Evolutionary conservation across 2,888 invertebrate species (phyloP), one percentile per base, ranked within the genome.

Genomic region (Nebria salina): DNA sequence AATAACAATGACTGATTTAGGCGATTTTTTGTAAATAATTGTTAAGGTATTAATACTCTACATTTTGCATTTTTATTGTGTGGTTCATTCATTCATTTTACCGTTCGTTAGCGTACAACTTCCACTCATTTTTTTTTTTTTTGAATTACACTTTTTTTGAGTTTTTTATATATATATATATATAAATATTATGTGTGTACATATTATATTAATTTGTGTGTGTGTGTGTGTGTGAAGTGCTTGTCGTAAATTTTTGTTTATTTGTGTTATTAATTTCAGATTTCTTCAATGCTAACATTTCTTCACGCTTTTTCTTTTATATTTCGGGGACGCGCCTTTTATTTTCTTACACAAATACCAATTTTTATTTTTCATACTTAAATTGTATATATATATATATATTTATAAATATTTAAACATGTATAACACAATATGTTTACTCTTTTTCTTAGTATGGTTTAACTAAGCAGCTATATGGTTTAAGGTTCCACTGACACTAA

Each of bases 401-500:
- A 76, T 65, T 65, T 68, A 26, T 66, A 76, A 26, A 41, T 41
- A 76, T 75, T 75, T 64, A 42, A 20, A 20, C 41, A 66, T 15
- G 11, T 42, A 34, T 80, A 72, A 75, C 54, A 66, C 65, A 72
- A 66, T 68, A 41, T 82, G 42, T 75, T 80, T 75, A 34, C 65
- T 64, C 68, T 54, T 73, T 83, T 78, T 82, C 83, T 83, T 83
- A 86, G 84, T 84, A 85, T 86, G 85, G 82, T 82, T 43, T 85
- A 85, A 85, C 54, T 82, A 83, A 41, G 84, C 83, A 84, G 83
- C 79, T 79, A 68, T 4, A 34, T 80, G 80, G 80, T 80, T 68
- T 70, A 75, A 34, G 80, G 42, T 25, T 64, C 68, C 75, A 75
- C 68, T 75, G 13, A 34, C 72, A 25, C 25, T 75, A 42, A 42